Evolutionary conservation across 2,113 vertebrate species (phyloP), one percentile per base, ranked within the genome.

Genomic region (Ochotona curzoniae): DNA sequence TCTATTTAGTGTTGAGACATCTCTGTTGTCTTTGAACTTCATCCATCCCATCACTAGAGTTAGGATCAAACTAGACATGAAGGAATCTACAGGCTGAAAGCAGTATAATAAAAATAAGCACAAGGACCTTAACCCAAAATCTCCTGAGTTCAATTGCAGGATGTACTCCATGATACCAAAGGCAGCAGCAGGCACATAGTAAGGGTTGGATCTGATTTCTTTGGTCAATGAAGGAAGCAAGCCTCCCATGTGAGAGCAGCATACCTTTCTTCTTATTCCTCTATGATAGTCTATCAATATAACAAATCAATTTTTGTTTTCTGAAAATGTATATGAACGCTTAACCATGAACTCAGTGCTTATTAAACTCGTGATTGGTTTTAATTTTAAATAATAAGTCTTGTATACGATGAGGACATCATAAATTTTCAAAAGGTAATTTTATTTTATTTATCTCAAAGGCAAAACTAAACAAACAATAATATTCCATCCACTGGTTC

Each of bases 311-410:
- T 44, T 83, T 87, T 80, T 78, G 26, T 8, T 49, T 94, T 47
- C 44, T 9, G 75, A 23, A 88, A 88, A 93, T 73, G 35, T 66
- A 0, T 76, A 44, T 32, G n/a, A 70, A 83, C 51, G 35, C n/a
- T 60, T 63, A 92, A 71, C 60, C 64, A 57, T 1, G 23, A 25
- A 21, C 25, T 86, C 51, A 83, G 78, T 6, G 69, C 86, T 86
- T 88, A 78, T 74, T 90, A 83, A 82, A 73, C 38, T 78, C 38
- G 44, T 54, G 38, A 89, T 64, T 93, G 11, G 64, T 87, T 90
- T 89, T 35, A 67, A 79, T 28, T 87, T 86, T 67, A 93, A 90
- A 85, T 74, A 82, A 15, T 82, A 85, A 93, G 30, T 70, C 66
- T 75, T 25, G 15, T 86, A 78, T 17, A 75, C 28, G 93, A 73